Evolutionary conservation across 2,797 vertebrate species (phyloP).

Genomic region (Okamejei kenojei): DNA sequence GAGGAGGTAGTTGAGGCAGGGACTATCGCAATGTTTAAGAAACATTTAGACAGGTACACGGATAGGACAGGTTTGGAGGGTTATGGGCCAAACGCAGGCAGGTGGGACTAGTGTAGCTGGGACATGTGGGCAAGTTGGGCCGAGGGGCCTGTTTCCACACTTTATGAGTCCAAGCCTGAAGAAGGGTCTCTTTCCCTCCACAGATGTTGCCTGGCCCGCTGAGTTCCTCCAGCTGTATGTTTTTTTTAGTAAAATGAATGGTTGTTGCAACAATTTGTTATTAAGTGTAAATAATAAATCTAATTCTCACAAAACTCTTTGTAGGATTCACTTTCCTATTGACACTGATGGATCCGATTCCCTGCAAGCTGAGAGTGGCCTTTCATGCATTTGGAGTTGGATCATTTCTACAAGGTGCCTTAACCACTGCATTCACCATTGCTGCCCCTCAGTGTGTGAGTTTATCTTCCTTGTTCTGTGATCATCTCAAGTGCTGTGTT

Average conservation of each 20-base stretch:
- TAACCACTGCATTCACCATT: conserved; percentile 58
- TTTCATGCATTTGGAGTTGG: conserved; percentile 61
- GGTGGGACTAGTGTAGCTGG: too few relatives aligned
- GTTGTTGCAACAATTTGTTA: background rate
- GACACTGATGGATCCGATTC: conserved; percentile 56
- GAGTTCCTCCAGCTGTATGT: too few relatives aligned
- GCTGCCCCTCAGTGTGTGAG: conserved; percentile 66
- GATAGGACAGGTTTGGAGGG: too few relatives aligned
- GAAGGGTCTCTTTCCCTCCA: too few relatives aligned
- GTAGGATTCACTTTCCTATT: conserved; percentile 66
- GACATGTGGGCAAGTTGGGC: too few relatives aligned
- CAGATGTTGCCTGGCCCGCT: too few relatives aligned
- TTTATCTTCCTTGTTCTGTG: background rate
- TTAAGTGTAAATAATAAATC: background rate
- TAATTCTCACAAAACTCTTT: conserved; percentile 14
- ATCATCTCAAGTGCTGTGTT: background rate
- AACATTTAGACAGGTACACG: too few relatives aligned
- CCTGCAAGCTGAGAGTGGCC: conserved; percentile 52
- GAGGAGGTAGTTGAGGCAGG: too few relatives aligned
- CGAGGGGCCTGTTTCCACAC: too few relatives aligned
- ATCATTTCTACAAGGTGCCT: conserved; percentile 63
- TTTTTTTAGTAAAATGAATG: background rate
- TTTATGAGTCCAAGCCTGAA: too few relatives aligned
- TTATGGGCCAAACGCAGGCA: too few relatives aligned
- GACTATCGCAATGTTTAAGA: too few relatives aligned